Evolutionary conservation across 2,797 vertebrate genomes (phyloP), one percentile per base, ranked within the genome.

Genomic region (Alcedo quadribrachys): DNA sequence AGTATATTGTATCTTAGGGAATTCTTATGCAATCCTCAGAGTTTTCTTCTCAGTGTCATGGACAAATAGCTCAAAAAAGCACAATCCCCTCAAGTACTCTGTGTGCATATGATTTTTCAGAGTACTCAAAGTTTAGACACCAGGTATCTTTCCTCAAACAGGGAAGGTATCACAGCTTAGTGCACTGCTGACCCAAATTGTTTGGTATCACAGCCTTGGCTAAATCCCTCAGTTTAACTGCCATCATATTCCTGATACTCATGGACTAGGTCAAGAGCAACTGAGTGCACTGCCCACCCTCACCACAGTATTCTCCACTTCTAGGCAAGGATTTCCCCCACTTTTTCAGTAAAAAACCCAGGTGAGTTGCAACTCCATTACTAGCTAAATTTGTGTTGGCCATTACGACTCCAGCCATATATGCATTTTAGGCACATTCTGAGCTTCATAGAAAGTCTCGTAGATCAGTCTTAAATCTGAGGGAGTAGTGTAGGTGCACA

Each of bases 351-450:
- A 43, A 73, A 89, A 75, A 76, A 30, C 3, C 1, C n/a, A 65
- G 18, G 16, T 20, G 16, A 51, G 3, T 13, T 58, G 11, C 0
- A 0, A 28, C 4, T 57, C 33, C 55, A 40, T 24, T 51, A 77
- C 19, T n/a, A 77, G 4, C 9, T 77, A 19, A 57, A 45, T 62
- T 81, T 58, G 4, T 37, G 14, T 27, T 48, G 25, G 19, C 21
- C 30, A 20, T 35, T 89, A 40, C 17, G 7, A 78, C 18, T 63
- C 11, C 33, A 68, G 30, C 15, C 65, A 46, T 22, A 37, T 37
- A 37, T 16, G 35, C 60, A 70, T 60, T 69, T 51, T 21, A 63
- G 27, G 24, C 35, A 24, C 37, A n/a, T 27, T 54, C 22, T 28
- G 17, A 84, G 55, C 6, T 60, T 51, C 2, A 1, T 4, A 60